Evolutionary conservation across 2,888 invertebrate species (phyloP).

Genomic region (Yponomeuta evonymella): DNA sequence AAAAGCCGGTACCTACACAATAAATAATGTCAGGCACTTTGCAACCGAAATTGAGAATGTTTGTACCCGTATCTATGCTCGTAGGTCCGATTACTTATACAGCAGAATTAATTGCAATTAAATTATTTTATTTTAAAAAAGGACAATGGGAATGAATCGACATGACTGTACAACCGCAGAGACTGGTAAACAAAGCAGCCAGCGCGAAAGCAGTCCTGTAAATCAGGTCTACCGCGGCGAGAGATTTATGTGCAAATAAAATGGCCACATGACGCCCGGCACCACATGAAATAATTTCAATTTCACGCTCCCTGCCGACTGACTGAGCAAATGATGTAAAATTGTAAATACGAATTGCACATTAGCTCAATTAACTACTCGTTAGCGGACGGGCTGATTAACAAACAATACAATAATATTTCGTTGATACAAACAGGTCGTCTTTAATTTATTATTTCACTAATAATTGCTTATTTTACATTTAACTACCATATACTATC

Average conservation of each 20-base stretch:
- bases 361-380: slow-evolving; percentile 12
- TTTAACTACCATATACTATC: not conserved
- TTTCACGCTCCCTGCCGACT: slow-evolving; percentile 53
- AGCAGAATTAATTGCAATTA: not conserved
- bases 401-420: not conserved
- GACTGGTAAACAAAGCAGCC: slow-evolving; percentile 44
- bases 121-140: not conserved
- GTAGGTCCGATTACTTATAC: not conserved
- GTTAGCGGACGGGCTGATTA: not conserved
- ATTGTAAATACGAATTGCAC: slow-evolving; percentile 1
- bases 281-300: slow-evolving; percentile 61
- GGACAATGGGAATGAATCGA: not conserved
- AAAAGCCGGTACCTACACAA: too few species aligned
- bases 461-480: not conserved
- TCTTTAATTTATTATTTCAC: not conserved
- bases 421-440: not conserved
- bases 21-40: too few species aligned
- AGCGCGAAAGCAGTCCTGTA: slow-evolving; percentile 58
- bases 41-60: too few species aligned
- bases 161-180: slow-evolving; percentile 34
- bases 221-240: slow-evolving; percentile 55
- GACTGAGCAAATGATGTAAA: slow-evolving; percentile 22
- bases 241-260: slow-evolving; percentile 62
- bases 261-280: slow-evolving; percentile 47
- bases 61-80: too few species aligned